Base-by-base conservation (phyloP, 1,140 invertebrate genomes). In the Drosophila virilis region DNA sequence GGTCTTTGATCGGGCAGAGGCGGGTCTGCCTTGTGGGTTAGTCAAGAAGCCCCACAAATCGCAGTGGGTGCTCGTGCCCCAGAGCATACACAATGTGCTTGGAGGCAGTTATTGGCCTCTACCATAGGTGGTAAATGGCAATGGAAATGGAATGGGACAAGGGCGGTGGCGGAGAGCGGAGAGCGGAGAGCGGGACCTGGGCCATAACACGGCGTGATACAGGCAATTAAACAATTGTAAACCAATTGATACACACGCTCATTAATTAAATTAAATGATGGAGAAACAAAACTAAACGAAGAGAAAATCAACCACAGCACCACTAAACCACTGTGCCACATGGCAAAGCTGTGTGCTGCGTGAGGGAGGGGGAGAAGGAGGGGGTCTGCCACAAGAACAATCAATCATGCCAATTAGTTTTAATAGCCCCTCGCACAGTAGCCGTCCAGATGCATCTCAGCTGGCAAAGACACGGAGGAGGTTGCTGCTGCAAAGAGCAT, bases 251-350 rank as follows among this genome's bases (percentile, higher is more conserved):
- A 81, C 78, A 77, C 65, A 80, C 65, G 69, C 74, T 80, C 78
- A 80, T 80, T 81, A 81, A 81, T 81, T 81, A 80, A 80, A 80
- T 77, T 81, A 81, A 81, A 80, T 80, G 65, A 80, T 66, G 69
- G 65, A 77, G 69, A 62, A 80, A 54, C 68, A 66, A 77, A 28
- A 69, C 66, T 66, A 71, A 71, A 64, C 46, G 73, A 55, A 48
- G 67, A 69, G 71, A 69, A 69, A 69, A 61, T 48, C 52, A 72
- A 61, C 59, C 57, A 61, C 67, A 72, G 43, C 74, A 51, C 42
- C 15, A 42, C 43, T 46, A 35, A 28, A 33, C 8, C 58, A 50
- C 22, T n/a, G n/a, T 10, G 35, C 45, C 46, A 40, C 51, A 13
- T 28, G 22, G 9, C 0, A 15, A 12, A 1, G 13, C 17, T 22